These are phyloP conservation scores for Pelochelys cantorii DNA, from an alignment of 2,797 vertebrate genomes.

Conservation along the genomic window DNA sequence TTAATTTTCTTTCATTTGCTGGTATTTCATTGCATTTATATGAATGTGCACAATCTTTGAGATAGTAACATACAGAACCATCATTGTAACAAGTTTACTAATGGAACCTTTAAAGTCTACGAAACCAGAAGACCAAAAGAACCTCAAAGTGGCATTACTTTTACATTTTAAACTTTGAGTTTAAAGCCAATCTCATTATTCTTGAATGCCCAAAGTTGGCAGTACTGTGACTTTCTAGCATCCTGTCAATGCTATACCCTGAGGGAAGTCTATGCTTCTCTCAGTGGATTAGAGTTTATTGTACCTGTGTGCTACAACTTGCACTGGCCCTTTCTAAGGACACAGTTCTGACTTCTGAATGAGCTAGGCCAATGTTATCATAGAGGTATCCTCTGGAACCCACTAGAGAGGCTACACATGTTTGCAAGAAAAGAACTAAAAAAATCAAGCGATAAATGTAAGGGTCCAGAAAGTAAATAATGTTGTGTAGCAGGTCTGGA, in stretches of 20 bases:
- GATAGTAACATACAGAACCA: neutral
- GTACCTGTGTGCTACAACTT: neutral
- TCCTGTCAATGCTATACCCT: neutral
- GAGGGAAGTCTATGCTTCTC: neutral
- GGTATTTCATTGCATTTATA: neutral
- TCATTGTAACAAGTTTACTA: neutral
- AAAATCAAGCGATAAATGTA: neutral
- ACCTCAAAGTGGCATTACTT: neutral
- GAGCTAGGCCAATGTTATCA: neutral
- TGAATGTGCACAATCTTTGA: neutral
- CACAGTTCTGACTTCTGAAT: neutral
- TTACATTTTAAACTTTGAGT: neutral
- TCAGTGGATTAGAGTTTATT: neutral
- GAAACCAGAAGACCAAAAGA: neutral
- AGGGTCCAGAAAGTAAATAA: neutral
- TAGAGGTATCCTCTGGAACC: neutral
- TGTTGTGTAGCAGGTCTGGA: no score
- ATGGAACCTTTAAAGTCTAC: neutral
- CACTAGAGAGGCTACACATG: neutral
- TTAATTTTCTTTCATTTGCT: neutral
- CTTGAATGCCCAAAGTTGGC: neutral
- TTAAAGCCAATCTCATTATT: neutral
- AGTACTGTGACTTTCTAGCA: neutral
- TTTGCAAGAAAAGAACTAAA: neutral
- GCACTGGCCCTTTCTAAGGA: neutral